phyloP scores from a whole-genome alignment of 2,888 invertebrate species.

The Didymodactylos carnosus region DNA sequence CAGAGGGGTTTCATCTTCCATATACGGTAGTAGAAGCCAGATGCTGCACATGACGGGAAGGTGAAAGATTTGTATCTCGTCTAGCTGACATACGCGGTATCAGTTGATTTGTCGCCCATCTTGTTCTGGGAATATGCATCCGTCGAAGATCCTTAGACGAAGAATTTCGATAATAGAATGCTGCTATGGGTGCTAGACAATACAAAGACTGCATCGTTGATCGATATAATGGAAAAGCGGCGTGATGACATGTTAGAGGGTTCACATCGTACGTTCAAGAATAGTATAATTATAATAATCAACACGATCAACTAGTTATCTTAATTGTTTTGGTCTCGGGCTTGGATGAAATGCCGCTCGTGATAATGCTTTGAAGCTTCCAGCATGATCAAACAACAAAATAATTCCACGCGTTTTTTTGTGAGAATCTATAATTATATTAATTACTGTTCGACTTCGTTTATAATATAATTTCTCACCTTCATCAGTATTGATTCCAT shows the following conservation, averaged over 20 bases:
- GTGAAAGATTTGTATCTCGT: too few relatives aligned
- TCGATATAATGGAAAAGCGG: background rate
- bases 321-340: background rate
- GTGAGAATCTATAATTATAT: background rate
- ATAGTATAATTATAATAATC: background rate
- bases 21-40: too few relatives aligned
- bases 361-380: constrained; percentile 52
- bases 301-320: background rate
- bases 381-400: constrained; percentile 71
- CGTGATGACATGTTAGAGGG: background rate
- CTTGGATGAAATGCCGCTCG: background rate
- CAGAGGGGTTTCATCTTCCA: too few relatives aligned
- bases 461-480: background rate
- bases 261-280: background rate
- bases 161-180: too few relatives aligned
- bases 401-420: constrained; percentile 50
- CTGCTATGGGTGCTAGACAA: too few relatives aligned
- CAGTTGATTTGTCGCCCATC: too few relatives aligned
- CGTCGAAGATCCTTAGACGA: too few relatives aligned
- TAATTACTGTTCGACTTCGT: background rate
- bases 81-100: too few relatives aligned
- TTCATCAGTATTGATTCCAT: background rate
- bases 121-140: too few relatives aligned
- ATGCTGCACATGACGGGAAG: too few relatives aligned
- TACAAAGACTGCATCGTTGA: background rate